Evolutionary conservation across 2,888 invertebrate species (phyloP).

Genomic region (Aradus depressus): DNA sequence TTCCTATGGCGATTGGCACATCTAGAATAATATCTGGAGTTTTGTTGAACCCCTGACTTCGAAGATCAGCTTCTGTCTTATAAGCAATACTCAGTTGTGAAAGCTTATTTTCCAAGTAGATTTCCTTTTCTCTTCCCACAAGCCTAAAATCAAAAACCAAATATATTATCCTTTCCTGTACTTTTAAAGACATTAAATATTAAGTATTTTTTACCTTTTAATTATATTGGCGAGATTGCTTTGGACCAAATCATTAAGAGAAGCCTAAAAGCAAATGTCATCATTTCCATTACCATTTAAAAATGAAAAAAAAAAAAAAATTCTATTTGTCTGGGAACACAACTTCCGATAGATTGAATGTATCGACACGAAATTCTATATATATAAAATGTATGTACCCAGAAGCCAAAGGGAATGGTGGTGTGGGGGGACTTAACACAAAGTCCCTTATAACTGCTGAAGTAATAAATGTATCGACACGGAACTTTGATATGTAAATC

Average conservation of each 20-base stretch:
- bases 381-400: too few species aligned
- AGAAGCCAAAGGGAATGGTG: too few species aligned
- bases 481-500: too few species aligned
- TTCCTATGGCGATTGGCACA: constrained; percentile 75
- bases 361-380: too few species aligned
- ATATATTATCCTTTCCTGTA: too few species aligned
- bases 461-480: too few species aligned
- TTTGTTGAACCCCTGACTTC: constrained; percentile 80
- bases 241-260: constrained; percentile 37
- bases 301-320: constrained; percentile 24
- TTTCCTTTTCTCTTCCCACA: constrained; percentile 77
- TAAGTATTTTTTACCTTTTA: constrained; percentile 49
- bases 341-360: too few species aligned
- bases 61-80: constrained; percentile 65
- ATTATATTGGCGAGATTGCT: constrained; percentile 54
- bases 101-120: constrained; percentile 54
- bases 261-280: constrained; percentile 38
- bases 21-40: constrained; percentile 89
- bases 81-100: constrained; percentile 48
- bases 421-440: too few species aligned
- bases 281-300: too few species aligned
- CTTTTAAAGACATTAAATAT: neutral
- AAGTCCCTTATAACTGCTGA: too few species aligned
- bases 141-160: constrained; percentile 41
- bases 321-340: too few species aligned